phyloP scores from a whole-genome alignment of 2,888 invertebrate species.

The Parochlus steinenii region DNA sequence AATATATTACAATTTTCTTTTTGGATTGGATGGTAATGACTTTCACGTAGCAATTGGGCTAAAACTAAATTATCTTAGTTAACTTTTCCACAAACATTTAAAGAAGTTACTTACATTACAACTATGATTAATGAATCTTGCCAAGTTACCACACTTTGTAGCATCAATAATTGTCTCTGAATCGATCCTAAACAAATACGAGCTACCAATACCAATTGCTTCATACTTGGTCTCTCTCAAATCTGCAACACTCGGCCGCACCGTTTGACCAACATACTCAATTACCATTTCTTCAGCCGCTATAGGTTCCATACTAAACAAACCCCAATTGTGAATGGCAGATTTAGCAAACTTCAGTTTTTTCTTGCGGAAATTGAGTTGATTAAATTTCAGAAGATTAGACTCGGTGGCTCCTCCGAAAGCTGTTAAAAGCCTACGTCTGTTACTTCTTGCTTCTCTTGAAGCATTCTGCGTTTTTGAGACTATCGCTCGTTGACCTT shows the following conservation, averaged over 20 bases:
- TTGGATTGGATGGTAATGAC: constrained; percentile 95
- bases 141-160: constrained; percentile 95
- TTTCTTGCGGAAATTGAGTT: constrained; percentile 96
- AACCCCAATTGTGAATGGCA: constrained; percentile 97
- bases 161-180: constrained; percentile 97
- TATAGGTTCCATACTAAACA: constrained; percentile 98
- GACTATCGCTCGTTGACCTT: constrained; percentile 20
- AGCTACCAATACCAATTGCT: constrained; percentile 91
- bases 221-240: constrained; percentile 91
- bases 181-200: constrained; percentile 96
- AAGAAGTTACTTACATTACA: constrained; percentile 72
- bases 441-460: constrained; percentile 87
- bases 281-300: constrained; percentile 99
- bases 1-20: constrained; percentile 99
- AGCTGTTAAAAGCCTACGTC: constrained; percentile 77
- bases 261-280: constrained; percentile 97
- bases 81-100: not conserved
- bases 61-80: constrained; percentile 16
- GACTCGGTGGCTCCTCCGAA: constrained; percentile 86
- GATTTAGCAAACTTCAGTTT: constrained; percentile 95
- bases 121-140: constrained; percentile 97
- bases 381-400: constrained; percentile 90
- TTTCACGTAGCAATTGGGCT: constrained; percentile 99
- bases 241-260: constrained; percentile 87
- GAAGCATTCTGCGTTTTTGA: constrained; percentile 61